Conservation (phyloP, 2,797 vertebrate species). For the Oreochromis mossambicus region DNA sequence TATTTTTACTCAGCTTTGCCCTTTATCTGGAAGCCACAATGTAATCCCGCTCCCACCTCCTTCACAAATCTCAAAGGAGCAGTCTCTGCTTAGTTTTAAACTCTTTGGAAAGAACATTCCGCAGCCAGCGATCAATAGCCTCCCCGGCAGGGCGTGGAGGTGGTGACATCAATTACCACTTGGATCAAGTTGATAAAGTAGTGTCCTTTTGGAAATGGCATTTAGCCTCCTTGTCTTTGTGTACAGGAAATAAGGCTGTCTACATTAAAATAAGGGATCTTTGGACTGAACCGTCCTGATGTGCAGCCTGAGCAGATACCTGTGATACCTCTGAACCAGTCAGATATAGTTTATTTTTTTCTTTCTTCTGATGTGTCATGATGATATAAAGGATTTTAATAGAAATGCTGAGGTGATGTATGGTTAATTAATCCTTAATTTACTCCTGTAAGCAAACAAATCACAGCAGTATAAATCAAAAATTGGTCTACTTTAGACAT, state of each 20-base stretch:
- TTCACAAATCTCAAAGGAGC: constrained; percentile 21
- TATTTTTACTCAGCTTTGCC: constrained; percentile 29
- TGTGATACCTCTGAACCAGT: background rate
- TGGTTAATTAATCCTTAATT: background rate
- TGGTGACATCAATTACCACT: constrained; percentile 69
- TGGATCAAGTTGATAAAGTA: constrained; percentile 63
- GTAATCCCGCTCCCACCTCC: constrained; percentile 6
- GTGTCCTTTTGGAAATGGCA: constrained; percentile 58
- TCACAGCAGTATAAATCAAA: background rate
- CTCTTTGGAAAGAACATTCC: constrained; percentile 43
- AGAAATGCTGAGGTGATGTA: background rate
- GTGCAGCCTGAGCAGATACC: background rate
- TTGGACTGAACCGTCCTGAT: background rate
- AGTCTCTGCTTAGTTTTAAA: constrained; percentile 37
- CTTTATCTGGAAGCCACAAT: constrained; percentile 33
- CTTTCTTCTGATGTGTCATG: background rate
- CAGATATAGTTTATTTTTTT: background rate
- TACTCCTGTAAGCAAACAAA: background rate
- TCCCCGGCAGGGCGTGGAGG: constrained; percentile 46
- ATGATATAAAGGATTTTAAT: background rate
- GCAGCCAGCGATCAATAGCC: constrained; percentile 58
- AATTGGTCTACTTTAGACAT: too few species aligned
- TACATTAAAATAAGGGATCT: constrained; percentile 5
- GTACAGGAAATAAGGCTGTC: constrained; percentile 38
- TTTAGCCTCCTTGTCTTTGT: constrained; percentile 41